A percentile compares a stretch with the other conserved stretches of the same genome.
Evolutionary conservation across 2,113 vertebrate genomes (phyloP).

Genomic region (Phylloscopus trochilus): DNA sequence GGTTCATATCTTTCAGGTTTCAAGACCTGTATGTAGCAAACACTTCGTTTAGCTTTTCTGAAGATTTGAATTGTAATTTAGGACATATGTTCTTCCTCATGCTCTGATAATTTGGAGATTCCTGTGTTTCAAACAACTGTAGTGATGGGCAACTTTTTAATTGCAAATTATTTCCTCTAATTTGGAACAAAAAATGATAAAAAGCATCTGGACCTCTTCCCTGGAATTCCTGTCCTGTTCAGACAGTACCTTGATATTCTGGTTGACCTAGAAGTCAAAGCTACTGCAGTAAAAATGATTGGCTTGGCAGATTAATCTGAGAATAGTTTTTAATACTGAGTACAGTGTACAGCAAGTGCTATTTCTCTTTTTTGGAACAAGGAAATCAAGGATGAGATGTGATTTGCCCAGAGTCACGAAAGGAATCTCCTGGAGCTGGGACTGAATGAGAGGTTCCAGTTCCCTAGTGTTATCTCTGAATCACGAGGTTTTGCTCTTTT

Average conservation of each 20-base stretch:
- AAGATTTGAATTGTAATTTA: background rate
- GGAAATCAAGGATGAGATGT: background rate
- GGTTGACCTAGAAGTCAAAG: background rate
- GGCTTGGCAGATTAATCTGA: background rate
- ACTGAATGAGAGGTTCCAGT: background rate
- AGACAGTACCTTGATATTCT: background rate
- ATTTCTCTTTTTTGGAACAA: background rate
- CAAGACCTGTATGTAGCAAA: constrained; percentile 29
- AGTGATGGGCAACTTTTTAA: background rate
- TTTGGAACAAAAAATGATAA: background rate
- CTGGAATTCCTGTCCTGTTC: background rate
- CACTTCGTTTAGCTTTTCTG: background rate
- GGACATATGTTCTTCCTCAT: background rate
- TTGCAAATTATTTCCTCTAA: background rate
- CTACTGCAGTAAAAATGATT: background rate
- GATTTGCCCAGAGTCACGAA: background rate
- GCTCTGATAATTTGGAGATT: background rate
- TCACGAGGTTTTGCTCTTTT: background rate
- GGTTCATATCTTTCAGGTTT: constrained; percentile 9
- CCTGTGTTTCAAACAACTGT: background rate
- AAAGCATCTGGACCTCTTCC: constrained; percentile 6
- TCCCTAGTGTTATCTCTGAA: background rate
- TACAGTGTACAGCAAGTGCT: background rate
- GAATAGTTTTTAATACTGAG: background rate
- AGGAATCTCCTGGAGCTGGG: background rate